Conservation (phyloP, 2,797 vertebrate species). For the Myiotriccus ornatus region DNA sequence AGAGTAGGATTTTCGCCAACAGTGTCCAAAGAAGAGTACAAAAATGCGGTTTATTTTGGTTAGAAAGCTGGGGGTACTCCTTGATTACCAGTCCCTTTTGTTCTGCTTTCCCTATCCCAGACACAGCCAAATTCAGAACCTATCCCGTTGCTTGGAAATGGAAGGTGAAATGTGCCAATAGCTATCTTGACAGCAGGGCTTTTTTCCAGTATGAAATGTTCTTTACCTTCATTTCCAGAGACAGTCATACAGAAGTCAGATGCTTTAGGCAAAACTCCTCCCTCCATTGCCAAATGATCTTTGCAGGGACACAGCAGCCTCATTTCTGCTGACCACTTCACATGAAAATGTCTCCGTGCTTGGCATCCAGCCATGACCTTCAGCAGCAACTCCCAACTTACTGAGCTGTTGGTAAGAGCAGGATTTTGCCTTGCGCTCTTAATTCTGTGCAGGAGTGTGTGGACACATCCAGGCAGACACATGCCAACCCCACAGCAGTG, state of each 20-base stretch:
- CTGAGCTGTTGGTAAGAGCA: background rate
- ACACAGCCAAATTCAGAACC: background rate
- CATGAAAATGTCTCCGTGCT: background rate
- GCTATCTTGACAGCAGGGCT: background rate
- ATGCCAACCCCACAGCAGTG: accelerated
- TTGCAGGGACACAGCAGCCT: background rate
- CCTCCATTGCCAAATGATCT: background rate
- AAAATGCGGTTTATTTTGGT: background rate
- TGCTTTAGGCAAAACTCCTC: background rate
- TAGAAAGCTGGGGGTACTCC: background rate
- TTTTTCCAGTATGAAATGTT: slow-evolving; percentile 20
- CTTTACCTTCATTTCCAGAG: slow-evolving; percentile 37
- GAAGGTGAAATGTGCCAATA: background rate
- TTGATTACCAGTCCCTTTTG: background rate
- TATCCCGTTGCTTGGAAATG: background rate
- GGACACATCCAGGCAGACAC: background rate
- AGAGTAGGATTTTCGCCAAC: background rate
- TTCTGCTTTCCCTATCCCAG: background rate
- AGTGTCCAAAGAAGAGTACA: background rate
- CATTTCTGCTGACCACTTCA: background rate
- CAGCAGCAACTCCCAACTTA: background rate
- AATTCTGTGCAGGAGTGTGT: accelerated
- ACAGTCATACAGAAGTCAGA: background rate
- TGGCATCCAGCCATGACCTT: background rate
- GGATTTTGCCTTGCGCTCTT: background rate